Conservation (phyloP, 2,888 invertebrate genomes). For the Ophion obscuratus region DNA sequence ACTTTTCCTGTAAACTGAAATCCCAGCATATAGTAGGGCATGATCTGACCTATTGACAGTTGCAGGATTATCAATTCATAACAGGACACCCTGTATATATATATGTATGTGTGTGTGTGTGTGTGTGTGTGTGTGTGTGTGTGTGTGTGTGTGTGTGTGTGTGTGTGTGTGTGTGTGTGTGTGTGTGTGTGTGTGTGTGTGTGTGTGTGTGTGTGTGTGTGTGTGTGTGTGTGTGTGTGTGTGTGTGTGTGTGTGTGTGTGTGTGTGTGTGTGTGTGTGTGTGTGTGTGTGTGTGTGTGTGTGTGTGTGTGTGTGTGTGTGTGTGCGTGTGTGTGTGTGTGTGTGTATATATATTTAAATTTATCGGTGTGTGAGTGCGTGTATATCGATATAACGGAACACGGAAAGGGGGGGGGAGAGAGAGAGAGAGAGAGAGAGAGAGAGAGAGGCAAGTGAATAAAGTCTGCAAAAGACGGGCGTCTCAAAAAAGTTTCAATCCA, state of each 20-base stretch:
- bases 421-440: conserved; percentile 16
- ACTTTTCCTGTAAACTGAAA: too few relatives aligned
- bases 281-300: not conserved
- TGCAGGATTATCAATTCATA: too few relatives aligned
- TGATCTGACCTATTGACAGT: too few relatives aligned
- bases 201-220: not conserved
- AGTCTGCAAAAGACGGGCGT: conserved; percentile 64
- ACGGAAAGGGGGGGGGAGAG: not conserved
- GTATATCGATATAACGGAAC: conserved; percentile 16
- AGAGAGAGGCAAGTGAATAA: conserved; percentile 47
- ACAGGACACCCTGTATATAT: not conserved
- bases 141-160: not conserved
- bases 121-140: not conserved
- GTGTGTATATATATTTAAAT: too few relatives aligned
- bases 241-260: not conserved
- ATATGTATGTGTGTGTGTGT: not conserved
- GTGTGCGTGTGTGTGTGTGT: not conserved
- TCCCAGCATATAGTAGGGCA: too few relatives aligned
- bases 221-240: not conserved
- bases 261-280: not conserved
- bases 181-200: not conserved
- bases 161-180: not conserved
- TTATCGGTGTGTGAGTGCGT: not conserved
- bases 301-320: not conserved
- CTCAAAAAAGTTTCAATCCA: conserved; percentile 52